phyloP scores from a whole-genome alignment of 2,797 vertebrate genomes.

The Chelmon rostratus region DNA sequence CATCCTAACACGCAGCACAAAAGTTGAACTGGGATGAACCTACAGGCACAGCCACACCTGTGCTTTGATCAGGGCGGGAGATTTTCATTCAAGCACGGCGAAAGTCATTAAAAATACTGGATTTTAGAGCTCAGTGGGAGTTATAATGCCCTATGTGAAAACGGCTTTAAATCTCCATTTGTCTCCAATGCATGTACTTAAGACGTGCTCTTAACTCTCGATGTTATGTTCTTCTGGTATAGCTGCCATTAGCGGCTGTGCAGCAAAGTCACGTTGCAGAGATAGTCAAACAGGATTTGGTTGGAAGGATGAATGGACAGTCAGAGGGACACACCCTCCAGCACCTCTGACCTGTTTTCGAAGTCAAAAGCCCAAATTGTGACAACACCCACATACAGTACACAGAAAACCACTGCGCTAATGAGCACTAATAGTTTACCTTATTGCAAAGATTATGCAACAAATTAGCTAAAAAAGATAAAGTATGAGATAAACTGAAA shows the following conservation, averaged over 20 bases:
- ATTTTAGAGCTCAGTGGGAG: slow-evolving; percentile 9
- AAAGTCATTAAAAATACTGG: slow-evolving; percentile 11
- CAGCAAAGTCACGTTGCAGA: neutral
- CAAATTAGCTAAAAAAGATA: neutral
- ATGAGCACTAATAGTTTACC: neutral
- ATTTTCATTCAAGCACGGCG: slow-evolving; percentile 19
- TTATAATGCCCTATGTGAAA: neutral
- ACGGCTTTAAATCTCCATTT: slow-evolving; percentile 1
- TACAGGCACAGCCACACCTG: slow-evolving; percentile 40
- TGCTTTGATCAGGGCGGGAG: slow-evolving; percentile 33
- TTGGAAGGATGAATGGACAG: slow-evolving; percentile 39
- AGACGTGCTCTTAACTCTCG: neutral
- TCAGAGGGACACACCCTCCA: slow-evolving; percentile 3
- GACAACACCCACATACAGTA: neutral
- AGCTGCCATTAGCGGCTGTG: neutral
- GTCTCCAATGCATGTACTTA: neutral
- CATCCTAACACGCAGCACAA: slow-evolving; percentile 27
- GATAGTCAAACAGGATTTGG: neutral
- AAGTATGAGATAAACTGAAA: neutral
- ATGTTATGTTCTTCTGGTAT: neutral
- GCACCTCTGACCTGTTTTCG: neutral
- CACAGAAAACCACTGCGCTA: neutral
- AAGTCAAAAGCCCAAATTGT: slow-evolving; percentile 29
- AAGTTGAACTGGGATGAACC: slow-evolving; percentile 53
- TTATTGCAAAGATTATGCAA: neutral